Conservation (phyloP, 2,113 vertebrate genomes). For the Ochotona curzoniae region DNA sequence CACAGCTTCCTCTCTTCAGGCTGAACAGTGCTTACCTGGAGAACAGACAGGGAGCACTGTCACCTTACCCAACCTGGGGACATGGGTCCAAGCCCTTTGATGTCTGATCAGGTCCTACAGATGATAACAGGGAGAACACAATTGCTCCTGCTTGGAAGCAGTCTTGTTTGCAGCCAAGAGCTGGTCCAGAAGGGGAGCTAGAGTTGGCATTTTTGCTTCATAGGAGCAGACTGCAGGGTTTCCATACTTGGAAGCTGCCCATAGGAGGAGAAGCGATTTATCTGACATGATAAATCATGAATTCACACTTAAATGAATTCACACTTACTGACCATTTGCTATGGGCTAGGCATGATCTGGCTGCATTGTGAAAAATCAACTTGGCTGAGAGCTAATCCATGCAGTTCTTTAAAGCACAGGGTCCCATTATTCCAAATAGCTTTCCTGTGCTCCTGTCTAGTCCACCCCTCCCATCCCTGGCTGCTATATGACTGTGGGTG, state of each 20-base stretch:
- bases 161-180: not conserved
- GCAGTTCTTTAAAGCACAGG: not conserved
- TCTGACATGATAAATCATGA: not conserved
- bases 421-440: not conserved
- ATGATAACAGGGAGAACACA: not conserved
- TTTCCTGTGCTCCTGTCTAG: not conserved
- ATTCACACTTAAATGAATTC: too few species aligned
- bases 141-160: not conserved
- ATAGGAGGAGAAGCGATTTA: not conserved
- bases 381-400: not conserved
- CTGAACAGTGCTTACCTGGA: not conserved
- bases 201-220: not conserved
- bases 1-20: not conserved
- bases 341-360: not conserved
- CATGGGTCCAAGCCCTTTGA: not conserved
- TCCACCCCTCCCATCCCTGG: not conserved
- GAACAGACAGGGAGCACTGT: too few species aligned
- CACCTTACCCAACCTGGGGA: not conserved
- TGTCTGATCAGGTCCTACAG: not conserved
- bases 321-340: not conserved
- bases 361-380: not conserved
- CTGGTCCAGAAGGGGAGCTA: not conserved
- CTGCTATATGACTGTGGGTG: fast-evolving
- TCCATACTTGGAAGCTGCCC: not conserved
- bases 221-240: not conserved